phyloP scores from a whole-genome alignment of 2,113 vertebrate genomes.

The Pangasianodon hypophthalmus region DNA sequence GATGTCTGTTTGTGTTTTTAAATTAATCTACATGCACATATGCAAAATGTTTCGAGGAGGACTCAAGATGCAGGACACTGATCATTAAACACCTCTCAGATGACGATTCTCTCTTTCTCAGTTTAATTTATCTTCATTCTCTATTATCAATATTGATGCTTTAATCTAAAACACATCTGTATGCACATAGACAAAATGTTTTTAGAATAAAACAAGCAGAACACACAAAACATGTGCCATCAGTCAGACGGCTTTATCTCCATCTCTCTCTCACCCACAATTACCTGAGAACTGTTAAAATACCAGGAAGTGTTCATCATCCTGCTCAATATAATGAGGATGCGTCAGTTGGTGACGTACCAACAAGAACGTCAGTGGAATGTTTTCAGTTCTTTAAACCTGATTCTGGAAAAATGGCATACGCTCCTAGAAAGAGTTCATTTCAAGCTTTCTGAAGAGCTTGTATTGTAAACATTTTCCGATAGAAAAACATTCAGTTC shows the following conservation, averaged over 20 bases:
- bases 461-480: neutral
- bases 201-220: neutral
- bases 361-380: neutral
- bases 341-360: too few relatives aligned
- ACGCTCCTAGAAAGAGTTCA: neutral
- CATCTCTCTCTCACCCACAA: neutral
- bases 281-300: neutral
- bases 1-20: neutral
- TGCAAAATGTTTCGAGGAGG: neutral
- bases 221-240: neutral
- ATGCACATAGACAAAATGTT: neutral
- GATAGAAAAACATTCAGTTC: neutral
- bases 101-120: neutral
- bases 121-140: neutral
- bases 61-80: neutral
- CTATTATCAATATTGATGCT: neutral
- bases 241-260: neutral
- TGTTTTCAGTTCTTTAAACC: neutral
- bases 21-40: neutral
- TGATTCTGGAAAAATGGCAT: neutral
- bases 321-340: neutral
- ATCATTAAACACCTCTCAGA: neutral
- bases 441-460: neutral
- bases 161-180: neutral
- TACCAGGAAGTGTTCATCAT: neutral